A percentile compares a stretch with the other conserved stretches of the same genome.
phyloP scores from a whole-genome alignment of 2,797 vertebrate genomes.

The Gymnothorax javanicus region DNA sequence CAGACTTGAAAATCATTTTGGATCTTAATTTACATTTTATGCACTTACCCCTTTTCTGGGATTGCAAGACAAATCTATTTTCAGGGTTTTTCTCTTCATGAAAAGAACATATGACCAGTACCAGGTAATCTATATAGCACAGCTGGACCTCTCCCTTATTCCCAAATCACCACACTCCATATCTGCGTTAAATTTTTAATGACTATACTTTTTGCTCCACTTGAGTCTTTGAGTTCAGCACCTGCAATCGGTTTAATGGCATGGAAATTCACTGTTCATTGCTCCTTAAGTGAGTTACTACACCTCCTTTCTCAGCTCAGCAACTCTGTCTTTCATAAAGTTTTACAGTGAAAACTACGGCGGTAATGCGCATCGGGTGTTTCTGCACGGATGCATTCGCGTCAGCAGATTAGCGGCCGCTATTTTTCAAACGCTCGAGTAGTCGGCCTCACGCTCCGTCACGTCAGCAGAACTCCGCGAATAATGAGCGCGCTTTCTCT shows the following conservation, averaged over 20 bases:
- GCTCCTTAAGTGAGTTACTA: background rate
- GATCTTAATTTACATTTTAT: too few relatives aligned
- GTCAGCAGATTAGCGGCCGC: background rate
- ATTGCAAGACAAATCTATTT: too few relatives aligned
- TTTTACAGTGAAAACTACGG: background rate
- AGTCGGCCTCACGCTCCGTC: background rate
- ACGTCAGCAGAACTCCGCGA: background rate
- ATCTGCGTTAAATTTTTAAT: background rate
- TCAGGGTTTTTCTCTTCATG: too few relatives aligned
- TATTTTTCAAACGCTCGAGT: background rate
- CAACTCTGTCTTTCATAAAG: background rate
- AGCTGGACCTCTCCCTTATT: background rate
- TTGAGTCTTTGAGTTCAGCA: background rate
- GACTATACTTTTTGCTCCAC: background rate
- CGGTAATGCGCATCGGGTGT: background rate
- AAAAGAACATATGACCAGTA: background rate
- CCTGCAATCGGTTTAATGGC: background rate
- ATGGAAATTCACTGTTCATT: background rate
- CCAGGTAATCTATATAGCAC: background rate
- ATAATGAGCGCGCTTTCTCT: background rate
- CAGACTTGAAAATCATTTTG: too few relatives aligned
- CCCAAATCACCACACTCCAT: too few relatives aligned
- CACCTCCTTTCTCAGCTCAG: background rate
- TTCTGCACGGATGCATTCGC: background rate
- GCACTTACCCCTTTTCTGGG: too few relatives aligned